Evolutionary conservation across 23 tunicate genomes (phyloP).

Genomic region (Styela plicata): DNA sequence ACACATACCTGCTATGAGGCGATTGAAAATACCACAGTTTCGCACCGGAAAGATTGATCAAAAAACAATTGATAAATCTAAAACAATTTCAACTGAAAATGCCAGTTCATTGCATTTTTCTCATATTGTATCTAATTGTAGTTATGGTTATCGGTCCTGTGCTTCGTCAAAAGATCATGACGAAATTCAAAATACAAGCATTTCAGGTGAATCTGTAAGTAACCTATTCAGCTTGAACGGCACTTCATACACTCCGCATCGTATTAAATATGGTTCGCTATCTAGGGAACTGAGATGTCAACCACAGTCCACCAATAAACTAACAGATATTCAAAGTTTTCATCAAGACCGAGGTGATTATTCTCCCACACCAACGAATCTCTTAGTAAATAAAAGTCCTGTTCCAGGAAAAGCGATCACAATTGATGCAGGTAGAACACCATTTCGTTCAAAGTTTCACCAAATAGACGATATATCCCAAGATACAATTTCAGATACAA

Average conservation of each 20-base stretch:
- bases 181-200: no score
- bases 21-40: not conserved
- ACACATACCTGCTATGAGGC: not conserved
- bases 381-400: not conserved
- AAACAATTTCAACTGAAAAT: not conserved
- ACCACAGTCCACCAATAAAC: not conserved
- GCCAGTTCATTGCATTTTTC: not conserved
- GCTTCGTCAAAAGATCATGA: no score
- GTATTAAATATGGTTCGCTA: not conserved
- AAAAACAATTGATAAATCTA: no score
- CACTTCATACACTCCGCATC: not conserved
- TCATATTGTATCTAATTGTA: not conserved
- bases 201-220: not conserved
- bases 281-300: not conserved
- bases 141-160: no score
- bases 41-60: no score
- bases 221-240: not conserved
- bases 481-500: not conserved
- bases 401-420: not conserved
- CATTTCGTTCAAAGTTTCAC: not conserved
- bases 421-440: conserved; percentile 5
- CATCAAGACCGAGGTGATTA: not conserved
- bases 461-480: not conserved
- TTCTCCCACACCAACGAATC: not conserved
- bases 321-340: not conserved